Conservation (phyloP, 2,797 vertebrate genomes). For the Sitta carolinensis region DNA sequence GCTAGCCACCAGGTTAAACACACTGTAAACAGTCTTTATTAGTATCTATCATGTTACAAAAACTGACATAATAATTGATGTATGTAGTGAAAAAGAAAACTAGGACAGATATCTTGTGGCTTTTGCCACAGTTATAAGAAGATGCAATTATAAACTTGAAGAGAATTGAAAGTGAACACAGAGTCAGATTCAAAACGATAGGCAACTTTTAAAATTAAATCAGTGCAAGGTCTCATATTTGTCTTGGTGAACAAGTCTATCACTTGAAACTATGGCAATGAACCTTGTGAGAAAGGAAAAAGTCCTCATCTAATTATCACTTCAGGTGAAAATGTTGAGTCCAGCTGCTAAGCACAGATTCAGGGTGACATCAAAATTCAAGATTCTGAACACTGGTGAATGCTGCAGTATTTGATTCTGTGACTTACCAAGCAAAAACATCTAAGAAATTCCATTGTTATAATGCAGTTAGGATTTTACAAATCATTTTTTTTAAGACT, state of each 20-base stretch:
- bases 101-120: background rate
- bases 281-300: background rate
- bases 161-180: background rate
- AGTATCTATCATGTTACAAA: background rate
- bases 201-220: background rate
- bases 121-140: background rate
- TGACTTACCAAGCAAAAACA: background rate
- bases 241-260: background rate
- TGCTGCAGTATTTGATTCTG: background rate
- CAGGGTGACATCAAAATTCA: background rate
- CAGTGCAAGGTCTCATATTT: background rate
- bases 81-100: background rate
- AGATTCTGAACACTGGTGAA: background rate
- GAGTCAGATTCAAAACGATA: background rate
- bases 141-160: background rate
- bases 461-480: background rate
- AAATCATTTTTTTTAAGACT: background rate
- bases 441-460: background rate
- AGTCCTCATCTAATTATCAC: background rate
- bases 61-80: background rate
- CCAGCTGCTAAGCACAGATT: background rate
- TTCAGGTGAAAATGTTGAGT: background rate
- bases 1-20: background rate
- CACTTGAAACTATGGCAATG: background rate
- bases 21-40: background rate